Evolutionary conservation across 2,888 invertebrate genomes (phyloP), one percentile per base, ranked within the genome.

Genomic region (Drosophila lacicola): DNA sequence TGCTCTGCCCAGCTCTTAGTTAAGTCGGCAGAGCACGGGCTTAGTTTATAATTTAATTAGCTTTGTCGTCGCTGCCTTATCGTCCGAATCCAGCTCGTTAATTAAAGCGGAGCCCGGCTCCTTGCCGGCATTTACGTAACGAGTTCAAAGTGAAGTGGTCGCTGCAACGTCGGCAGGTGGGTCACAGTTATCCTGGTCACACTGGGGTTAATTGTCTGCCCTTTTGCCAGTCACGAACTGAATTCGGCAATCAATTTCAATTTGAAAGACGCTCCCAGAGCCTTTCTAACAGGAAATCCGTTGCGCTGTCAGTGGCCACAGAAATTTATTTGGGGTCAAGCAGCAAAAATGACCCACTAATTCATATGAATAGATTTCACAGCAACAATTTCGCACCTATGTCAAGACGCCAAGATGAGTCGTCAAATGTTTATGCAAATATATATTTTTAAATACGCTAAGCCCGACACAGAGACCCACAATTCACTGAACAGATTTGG

Each of bases 201-300:
- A 25, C 61, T 62, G 63, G 83, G 83, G 83, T 83, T 83, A 83
- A 83, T 83, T 83, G 83, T 80, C 80, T 86, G 83, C 74, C 83
- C 83, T 64, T 76, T 65, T 41, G 55, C 47, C 13, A 78, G 83
- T 83, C 83, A 83, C 83, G 83, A 83, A 70, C 55, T 46, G 41
- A 71, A 70, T 77, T 77, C 56, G 64, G 61, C 85, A 69, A 86
- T 86, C 80, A 73, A 86, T 86, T 88, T 79, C 42, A 72, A 70
- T 81, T 72, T 56, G 44, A 66, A 47, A 61, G 46, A 54, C 62
- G 58, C 65, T 63, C 56, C 66, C 64, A 77, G 62, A 75, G 88
- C 83, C 83, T 86, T 83, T 83, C 83, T 88, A 88, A 80, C 83
- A 88, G 88, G 83, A 83, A 83, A 82, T 88, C 87, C 87, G 83